phyloP scores from a whole-genome alignment of 2,888 invertebrate genomes.

The Octodonta nipae region DNA sequence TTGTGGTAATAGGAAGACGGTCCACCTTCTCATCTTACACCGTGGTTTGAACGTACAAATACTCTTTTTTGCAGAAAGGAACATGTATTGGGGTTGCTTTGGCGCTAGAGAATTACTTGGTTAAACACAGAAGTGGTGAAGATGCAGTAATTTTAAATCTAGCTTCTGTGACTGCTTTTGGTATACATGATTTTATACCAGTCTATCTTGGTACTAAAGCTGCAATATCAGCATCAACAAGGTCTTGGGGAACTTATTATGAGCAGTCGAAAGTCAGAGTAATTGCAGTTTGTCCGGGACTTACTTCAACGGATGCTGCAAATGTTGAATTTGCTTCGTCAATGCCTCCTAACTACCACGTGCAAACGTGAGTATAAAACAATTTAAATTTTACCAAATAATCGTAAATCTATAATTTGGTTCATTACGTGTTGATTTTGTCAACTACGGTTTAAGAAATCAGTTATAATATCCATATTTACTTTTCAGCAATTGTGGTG shows the following conservation, averaged over 20 bases:
- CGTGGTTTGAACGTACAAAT: too few relatives aligned
- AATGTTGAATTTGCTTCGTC: too few relatives aligned
- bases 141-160: neutral
- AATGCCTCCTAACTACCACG: too few relatives aligned
- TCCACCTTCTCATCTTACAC: too few relatives aligned
- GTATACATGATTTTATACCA: neutral
- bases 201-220: neutral
- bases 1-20: too few relatives aligned
- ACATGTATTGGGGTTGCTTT: neutral
- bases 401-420: too few relatives aligned
- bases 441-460: too few relatives aligned
- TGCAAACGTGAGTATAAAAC: too few relatives aligned
- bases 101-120: neutral
- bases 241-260: neutral
- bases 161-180: neutral
- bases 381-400: too few relatives aligned
- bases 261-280: neutral
- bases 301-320: neutral
- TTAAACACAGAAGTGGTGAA: neutral
- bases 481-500: too few relatives aligned
- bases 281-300: neutral
- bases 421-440: too few relatives aligned
- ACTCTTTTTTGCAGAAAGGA: neutral
- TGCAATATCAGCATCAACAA: neutral
- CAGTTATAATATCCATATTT: too few relatives aligned